These are phyloP conservation scores for Silurus meridionalis DNA, from an alignment of 2,113 vertebrate genomes.

Conservation along the genomic window DNA sequence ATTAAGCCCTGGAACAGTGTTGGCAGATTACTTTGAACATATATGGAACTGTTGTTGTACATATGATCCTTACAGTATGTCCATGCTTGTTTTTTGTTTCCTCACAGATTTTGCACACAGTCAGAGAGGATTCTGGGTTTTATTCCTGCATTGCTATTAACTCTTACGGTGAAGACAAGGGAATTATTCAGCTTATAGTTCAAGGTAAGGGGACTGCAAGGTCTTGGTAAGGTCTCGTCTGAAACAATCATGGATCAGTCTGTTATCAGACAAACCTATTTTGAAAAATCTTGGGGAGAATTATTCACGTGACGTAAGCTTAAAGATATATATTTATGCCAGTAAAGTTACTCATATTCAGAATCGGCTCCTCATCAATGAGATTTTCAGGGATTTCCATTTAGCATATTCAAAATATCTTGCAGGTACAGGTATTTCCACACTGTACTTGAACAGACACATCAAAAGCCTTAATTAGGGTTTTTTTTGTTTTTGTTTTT, in stretches of 20 bases:
- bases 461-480: neutral
- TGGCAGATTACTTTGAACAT: neutral
- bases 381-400: neutral
- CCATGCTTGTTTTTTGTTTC: constrained; percentile 1
- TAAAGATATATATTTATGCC: neutral
- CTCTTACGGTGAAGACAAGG: constrained; percentile 96
- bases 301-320: neutral
- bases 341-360: neutral
- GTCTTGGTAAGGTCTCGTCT: neutral
- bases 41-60: neutral
- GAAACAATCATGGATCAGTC: neutral
- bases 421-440: neutral
- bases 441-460: neutral
- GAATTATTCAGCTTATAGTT: constrained; percentile 97
- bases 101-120: constrained; percentile 90
- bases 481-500: no score
- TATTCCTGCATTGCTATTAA: constrained; percentile 99
- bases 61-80: no score
- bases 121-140: constrained; percentile 97
- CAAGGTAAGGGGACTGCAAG: constrained; percentile 79
- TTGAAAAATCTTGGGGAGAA: neutral
- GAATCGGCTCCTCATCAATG: neutral
- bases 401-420: neutral
- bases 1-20: neutral
- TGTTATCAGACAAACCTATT: neutral